Evolutionary conservation across 2,797 vertebrate species (phyloP).

Genomic region (Glossophaga mutica): DNA sequence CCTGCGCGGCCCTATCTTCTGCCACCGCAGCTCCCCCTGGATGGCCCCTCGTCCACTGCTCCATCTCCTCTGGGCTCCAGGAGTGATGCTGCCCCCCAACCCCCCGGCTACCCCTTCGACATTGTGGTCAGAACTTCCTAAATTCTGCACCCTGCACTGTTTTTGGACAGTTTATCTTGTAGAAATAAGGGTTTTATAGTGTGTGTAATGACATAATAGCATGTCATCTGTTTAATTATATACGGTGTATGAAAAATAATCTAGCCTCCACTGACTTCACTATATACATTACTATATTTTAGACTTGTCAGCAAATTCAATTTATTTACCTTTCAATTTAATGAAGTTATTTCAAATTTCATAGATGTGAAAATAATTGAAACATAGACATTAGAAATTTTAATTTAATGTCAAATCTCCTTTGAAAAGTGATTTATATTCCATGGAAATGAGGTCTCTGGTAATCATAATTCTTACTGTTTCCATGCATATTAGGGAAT

Average conservation of each 20-base stretch:
- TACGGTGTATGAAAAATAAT: conserved; percentile 12
- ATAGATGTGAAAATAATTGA: conserved; percentile 26
- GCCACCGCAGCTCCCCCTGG: background rate
- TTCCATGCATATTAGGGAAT: background rate
- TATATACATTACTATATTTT: background rate
- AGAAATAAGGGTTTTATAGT: background rate
- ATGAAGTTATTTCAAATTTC: conserved; percentile 36
- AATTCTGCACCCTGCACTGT: background rate
- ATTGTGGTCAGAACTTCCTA: background rate
- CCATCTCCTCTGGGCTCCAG: background rate
- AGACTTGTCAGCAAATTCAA: background rate
- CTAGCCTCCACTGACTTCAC: background rate
- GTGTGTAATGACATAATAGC: conserved; percentile 29
- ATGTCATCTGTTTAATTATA: background rate
- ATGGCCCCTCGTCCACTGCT: fast-evolving
- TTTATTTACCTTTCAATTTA: conserved; percentile 15
- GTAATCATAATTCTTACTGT: background rate
- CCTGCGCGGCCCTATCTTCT: background rate
- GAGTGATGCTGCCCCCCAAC: fast-evolving
- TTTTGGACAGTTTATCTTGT: background rate
- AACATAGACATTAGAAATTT: background rate
- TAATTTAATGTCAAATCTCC: background rate
- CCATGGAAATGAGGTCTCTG: background rate
- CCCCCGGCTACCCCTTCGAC: background rate
- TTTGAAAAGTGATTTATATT: conserved; percentile 51